Base-by-base conservation (phyloP, 2,797 vertebrate genomes). In the Chaunax sp. region DNA sequence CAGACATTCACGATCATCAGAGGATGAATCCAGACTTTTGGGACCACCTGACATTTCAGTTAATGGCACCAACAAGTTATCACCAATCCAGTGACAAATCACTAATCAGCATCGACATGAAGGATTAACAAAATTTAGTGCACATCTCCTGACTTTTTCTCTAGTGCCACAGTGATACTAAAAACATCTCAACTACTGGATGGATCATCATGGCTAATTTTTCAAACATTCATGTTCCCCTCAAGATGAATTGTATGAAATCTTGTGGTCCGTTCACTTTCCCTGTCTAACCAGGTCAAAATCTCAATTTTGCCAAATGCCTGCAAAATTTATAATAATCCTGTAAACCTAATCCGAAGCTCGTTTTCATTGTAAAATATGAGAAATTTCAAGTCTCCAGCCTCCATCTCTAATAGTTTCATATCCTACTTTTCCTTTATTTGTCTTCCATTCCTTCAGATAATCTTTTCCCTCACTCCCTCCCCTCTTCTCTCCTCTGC, bases 1-100 rank as follows among this genome's bases (percentile, higher is more conserved):
- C 13, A 37, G n/a, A 12, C 50, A 40, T 47, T 60, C 45, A 26
- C 35, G 18, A 20, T 62, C 25, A 46, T 44, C 47, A 69, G 18
- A 56, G 26, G 19, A 45, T 52, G 12, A 46, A 43, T 45, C 62
- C 2, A 37, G n/a, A 45, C 28, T 40, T 23, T 57, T 18, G 14
- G 56, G 18, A 51, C 1, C 13, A 18, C 11, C 25, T 45, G 19
- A 25, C 16, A n/a, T 23, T 18, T 40, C 20, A 9, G 53, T 4
- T 0, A 13, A 35, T 2, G 19, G 20, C 38, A 16, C 38, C 38
- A 15, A 16, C 16, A 62, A 54, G 57, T 54, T 33, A 63, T 25
- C 38, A 40, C 38, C 38, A 15, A 40, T 1, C 14, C 38, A 40
- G 38, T 5, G 38, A 16, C 38, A 16, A 15, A 40, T 5, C 5